Conservation (phyloP, 2,888 invertebrate species). For the Agrochola litura region DNA sequence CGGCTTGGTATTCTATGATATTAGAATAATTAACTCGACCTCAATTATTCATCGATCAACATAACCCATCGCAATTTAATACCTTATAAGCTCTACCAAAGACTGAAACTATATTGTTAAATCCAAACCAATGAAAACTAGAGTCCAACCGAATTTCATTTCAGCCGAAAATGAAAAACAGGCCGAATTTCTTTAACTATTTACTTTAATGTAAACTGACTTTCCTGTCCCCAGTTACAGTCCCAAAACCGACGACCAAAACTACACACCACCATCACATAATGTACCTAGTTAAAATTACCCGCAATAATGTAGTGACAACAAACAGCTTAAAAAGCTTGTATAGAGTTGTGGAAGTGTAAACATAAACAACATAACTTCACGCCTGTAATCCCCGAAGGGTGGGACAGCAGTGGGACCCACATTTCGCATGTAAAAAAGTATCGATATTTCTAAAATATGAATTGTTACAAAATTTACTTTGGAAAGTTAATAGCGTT, state of each 20-base stretch:
- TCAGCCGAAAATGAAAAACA: background rate
- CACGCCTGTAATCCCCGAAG: background rate
- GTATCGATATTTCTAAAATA: no score
- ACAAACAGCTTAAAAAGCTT: background rate
- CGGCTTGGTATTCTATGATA: no score
- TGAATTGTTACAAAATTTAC: no score
- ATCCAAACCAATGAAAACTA: background rate
- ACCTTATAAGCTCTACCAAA: background rate
- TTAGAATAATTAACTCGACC: no score
- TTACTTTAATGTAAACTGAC: background rate
- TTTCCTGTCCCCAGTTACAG: background rate
- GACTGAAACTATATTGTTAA: background rate
- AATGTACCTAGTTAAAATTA: background rate
- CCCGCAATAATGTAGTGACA: background rate
- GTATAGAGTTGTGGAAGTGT: background rate
- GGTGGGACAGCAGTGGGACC: background rate
- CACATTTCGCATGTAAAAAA: background rate
- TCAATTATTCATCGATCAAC: no score
- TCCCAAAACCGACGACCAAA: no score
- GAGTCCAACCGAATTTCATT: background rate
- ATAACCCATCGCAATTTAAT: no score
- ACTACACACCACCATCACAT: no score
- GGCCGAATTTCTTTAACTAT: background rate
- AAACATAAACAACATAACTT: background rate
- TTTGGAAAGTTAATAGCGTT: no score